Evolutionary conservation across 2,888 invertebrate genomes (phyloP).

Genomic region (Ischnura elegans): DNA sequence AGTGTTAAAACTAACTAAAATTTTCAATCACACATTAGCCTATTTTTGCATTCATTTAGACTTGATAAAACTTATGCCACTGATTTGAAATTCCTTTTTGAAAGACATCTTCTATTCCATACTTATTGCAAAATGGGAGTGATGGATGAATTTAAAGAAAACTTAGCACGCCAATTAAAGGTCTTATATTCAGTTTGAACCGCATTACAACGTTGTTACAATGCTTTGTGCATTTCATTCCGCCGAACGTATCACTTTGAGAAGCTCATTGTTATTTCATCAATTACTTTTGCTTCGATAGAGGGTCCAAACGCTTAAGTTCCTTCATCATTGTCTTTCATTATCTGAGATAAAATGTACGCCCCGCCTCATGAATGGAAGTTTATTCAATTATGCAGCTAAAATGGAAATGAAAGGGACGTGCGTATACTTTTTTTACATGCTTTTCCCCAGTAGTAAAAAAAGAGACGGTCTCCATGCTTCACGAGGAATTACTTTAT

Average conservation of each 20-base stretch:
- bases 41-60: too few relatives aligned
- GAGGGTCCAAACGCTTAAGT: background rate
- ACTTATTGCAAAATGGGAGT: too few relatives aligned
- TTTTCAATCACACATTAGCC: too few relatives aligned
- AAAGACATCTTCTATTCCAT: too few relatives aligned
- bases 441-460: conserved; percentile 51
- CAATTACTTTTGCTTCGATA: background rate
- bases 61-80: too few relatives aligned
- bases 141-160: too few relatives aligned
- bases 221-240: background rate
- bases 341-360: conserved; percentile 45
- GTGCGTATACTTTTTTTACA: conserved; percentile 57
- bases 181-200: too few relatives aligned
- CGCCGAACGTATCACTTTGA: background rate
- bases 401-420: conserved; percentile 49
- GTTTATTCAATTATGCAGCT: conserved; percentile 56
- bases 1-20: too few relatives aligned
- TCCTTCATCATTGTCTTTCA: conserved; percentile 23
- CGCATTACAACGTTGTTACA: too few relatives aligned
- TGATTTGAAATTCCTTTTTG: too few relatives aligned
- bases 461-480: conserved; percentile 46
- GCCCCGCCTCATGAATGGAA: conserved; percentile 50
- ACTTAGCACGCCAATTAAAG: too few relatives aligned
- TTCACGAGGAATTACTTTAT: conserved; percentile 60
- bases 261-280: background rate